Conservation (phyloP, 2,888 invertebrate species). For the Meghimatium bilineatum region DNA sequence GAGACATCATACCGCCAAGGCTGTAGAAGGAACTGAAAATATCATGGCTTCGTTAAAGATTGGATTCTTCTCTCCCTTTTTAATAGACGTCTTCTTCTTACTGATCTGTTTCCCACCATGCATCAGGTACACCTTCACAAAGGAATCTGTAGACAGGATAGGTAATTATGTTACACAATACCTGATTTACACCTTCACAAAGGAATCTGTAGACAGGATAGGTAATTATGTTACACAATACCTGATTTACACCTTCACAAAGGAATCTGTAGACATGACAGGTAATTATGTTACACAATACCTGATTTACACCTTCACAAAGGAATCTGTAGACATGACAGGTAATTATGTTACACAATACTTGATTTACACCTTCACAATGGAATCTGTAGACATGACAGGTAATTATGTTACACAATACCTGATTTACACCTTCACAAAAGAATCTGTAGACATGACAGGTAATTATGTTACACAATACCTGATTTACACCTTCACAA, state of each 20-base stretch:
- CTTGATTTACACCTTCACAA: no score
- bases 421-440: no score
- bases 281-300: conserved; percentile 84
- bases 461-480: no score
- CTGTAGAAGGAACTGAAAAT: conserved; percentile 86
- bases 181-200: conserved; percentile 88
- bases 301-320: conserved; percentile 88
- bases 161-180: conserved; percentile 84
- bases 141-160: conserved; percentile 80
- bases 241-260: conserved; percentile 88
- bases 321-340: conserved; percentile 80
- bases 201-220: conserved; percentile 80
- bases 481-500: no score
- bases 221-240: conserved; percentile 84
- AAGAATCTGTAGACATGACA: no score
- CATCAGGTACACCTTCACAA: conserved; percentile 88
- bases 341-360: no score
- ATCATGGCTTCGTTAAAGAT: conserved; percentile 91
- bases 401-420: no score
- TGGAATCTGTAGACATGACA: no score
- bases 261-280: conserved; percentile 80
- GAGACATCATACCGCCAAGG: conserved; percentile 80
- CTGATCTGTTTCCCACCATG: conserved; percentile 88
- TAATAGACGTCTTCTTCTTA: conserved; percentile 88
- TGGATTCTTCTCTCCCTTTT: conserved; percentile 85